These are phyloP conservation scores for Matsumurasca onukii DNA, from an alignment of 1,140 invertebrate species.

Conservation along the genomic window DNA sequence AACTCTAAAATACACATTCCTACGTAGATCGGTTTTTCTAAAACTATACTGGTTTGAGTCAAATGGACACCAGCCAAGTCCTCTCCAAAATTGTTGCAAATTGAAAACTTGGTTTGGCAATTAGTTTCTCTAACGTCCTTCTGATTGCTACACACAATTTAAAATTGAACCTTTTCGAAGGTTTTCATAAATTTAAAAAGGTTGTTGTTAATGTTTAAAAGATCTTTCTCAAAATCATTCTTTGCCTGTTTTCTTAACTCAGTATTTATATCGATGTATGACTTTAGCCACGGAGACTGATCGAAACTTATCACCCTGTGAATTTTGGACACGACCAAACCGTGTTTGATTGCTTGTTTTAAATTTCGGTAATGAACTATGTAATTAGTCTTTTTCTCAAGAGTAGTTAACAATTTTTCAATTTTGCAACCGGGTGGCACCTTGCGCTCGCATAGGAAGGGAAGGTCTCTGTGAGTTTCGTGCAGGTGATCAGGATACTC, in stretches of 20 bases:
- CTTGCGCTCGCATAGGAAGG: not conserved
- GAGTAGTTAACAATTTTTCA: too few relatives aligned
- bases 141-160: conserved; percentile 38
- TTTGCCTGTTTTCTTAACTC: too few relatives aligned
- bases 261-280: conserved; percentile 44
- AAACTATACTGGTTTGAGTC: conserved; percentile 12
- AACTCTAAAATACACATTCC: conserved; percentile 35
- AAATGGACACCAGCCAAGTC: conserved; percentile 29
- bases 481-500: not conserved
- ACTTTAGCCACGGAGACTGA: too few relatives aligned
- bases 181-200: conserved; percentile 45
- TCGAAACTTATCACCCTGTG: too few relatives aligned
- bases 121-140: conserved; percentile 18
- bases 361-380: not conserved
- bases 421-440: not conserved
- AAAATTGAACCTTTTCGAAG: conserved; percentile 43
- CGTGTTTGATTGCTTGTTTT: not conserved
- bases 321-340: not conserved
- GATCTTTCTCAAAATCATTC: too few relatives aligned
- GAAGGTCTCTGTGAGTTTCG: not conserved
- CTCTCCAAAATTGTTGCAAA: conserved; percentile 29
- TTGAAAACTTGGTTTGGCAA: conserved; percentile 31
- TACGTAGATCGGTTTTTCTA: conserved; percentile 33
- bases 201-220: conserved; percentile 47
- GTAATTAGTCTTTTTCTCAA: not conserved